Evolutionary conservation across 2,113 vertebrate species (phyloP), one percentile per base, ranked within the genome.

Genomic region (Craseonycteris thonglongyai): DNA sequence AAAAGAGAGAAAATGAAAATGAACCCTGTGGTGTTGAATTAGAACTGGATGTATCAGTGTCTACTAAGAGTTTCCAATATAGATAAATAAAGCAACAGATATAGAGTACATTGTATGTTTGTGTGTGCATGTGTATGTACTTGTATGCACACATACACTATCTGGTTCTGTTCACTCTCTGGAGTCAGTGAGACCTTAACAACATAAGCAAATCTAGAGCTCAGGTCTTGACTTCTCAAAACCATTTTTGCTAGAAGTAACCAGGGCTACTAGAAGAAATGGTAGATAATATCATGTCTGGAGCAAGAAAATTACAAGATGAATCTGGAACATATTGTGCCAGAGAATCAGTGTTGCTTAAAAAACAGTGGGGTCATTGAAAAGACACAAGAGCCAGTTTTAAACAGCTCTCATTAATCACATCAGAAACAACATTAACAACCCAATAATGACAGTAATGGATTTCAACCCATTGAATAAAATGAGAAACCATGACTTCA

Each of bases 161-260:
- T 26, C n/a, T 82, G 49, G 24, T 24, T 93, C 28, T 83, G 51
- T 33, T 68, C 51, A 16, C 26, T 68, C 3, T 47, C 35, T 90
- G 30, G 3, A 4, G 47, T 61, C 47, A 88, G 12, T 51, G 42
- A 49, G 4, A 78, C 21, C 2, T 63, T 14, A 71, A 47, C 56
- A 63, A 56, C 26, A 61, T 33, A 16, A 72, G 35, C 28, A 84
- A 94, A 71, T 24, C 9, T 61, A 58, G n/a, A 76, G 16, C 51
- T 81, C 51, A 85, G 45, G 80, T 18, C 16, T n/a, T 81, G 42
- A 28, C 33, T 89, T 92, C 45, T n/a, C 51, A 56, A 66, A 93
- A 45, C 12, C 15, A 75, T 54, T 56, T 75, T 11, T 28, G 51
- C 66, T 84, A 58, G 75, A 42, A 49, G n/a, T 40, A 54, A 58